Base-by-base conservation (phyloP, 2,888 invertebrate species). In the Drosophila suboccidentalis region DNA sequence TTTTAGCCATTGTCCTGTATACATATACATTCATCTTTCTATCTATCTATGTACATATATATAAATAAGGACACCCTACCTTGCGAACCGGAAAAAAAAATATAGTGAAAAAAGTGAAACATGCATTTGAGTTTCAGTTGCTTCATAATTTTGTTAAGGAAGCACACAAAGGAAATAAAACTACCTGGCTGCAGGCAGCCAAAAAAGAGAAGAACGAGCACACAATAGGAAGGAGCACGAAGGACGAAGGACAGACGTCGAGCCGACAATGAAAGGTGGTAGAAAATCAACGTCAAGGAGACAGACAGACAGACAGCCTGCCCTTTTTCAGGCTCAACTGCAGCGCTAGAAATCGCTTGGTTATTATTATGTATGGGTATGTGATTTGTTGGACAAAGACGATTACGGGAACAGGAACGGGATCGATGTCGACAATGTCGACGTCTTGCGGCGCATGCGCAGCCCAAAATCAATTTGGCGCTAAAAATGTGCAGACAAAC, bases 361-460 rank as follows among this genome's bases (percentile, higher is more conserved):
- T 76, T 74, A 74, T 76, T 74, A 74, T 29, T 29, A 29, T 79
- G 70, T 87, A 65, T 80, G 80, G 76, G 70, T 87, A 65, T 80
- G 80, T 64, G 70, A 86, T 85, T 80, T 80, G 64, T 72, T 69
- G 69, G 63, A 76, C 76, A 78, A 75, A 68, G 80, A 68, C 67
- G 68, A 59, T 58, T 55, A 66, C 58, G 54, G 55, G 46, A 51
- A 65, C 58, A 50, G 55, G 46, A 51, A 64, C 47, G 61, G 29
- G 51, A 60, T 46, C 19, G 51, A 54, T 60, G 65, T 61, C 71
- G 80, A 88, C 80, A 75, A 54, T 60, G 65, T 61, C 71, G 80
- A 88, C 80, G 78, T 89, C 89, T 78, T 84, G 89, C 89, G 82
- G 85, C 89, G 87, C 87, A 83, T 70, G 87, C 78, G 72, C 89